Evolutionary conservation across 2,888 invertebrate species (phyloP), one percentile per base, ranked within the genome.

Genomic region (Tyria jacobaeae): DNA sequence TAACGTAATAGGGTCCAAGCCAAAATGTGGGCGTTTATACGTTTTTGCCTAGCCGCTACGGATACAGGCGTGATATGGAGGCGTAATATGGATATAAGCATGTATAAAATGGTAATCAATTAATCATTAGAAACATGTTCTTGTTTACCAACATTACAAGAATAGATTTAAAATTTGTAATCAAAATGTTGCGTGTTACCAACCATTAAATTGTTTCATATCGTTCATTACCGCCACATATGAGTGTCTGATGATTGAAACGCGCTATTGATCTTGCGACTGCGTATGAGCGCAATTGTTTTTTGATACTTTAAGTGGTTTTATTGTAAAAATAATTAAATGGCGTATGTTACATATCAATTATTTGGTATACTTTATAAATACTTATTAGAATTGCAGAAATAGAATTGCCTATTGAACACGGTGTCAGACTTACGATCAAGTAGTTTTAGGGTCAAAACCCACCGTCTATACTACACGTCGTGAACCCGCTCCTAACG

Each of bases 271-370:
- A 73, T 72, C 58, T 27, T 15, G 17, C 50, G 56, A 60, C 34
- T 41, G 37, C 49, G 31, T 41, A 39, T 27, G 12, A 34, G 12
- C 37, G 63, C 69, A 62, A 66, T 60, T 59, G 76, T 62, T 65
- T 58, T 54, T 68, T 47, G 68, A 72, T 72, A 71, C 64, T 64
- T 56, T 57, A 72, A 71, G 64, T 71, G 72, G 57, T 75, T 66
- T 66, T 64, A 58, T 67, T 61, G 50, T 37, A 52, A 56, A 61
- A 54, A 64, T 47, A 56, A 56, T 56, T 57, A 27, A 44, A 56
- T 17, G n/a, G 50, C 54, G 58, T 55, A 58, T 53, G 54, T 49
- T 54, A 27, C 53, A 27, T 48, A 59, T 59, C 59, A 53, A 35
- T 39, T 39, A 15, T 27, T 7, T 39, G 31, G 31, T 3, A n/a